Percentiles rank a stretch among this genome's conserved stretches.
Conservation (phyloP, 1,140 invertebrate genomes). For the Camponotus floridanus region DNA sequence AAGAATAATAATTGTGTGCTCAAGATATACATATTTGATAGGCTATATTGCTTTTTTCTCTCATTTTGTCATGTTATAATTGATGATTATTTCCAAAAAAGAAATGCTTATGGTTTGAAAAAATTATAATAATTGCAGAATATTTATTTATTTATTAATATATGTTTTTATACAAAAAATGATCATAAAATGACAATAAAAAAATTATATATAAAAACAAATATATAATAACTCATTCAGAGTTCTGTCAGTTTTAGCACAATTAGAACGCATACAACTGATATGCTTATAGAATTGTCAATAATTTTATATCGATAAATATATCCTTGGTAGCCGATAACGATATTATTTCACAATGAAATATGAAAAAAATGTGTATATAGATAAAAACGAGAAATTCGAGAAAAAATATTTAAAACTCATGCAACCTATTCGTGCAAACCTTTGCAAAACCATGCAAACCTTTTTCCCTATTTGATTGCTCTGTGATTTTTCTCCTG, state of each 20-base stretch:
- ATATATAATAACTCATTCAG: neutral
- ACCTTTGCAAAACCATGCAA: too few relatives aligned
- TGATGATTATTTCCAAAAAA: neutral
- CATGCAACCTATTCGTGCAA: too few relatives aligned
- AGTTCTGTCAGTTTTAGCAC: neutral
- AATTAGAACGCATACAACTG: neutral
- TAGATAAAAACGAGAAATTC: neutral
- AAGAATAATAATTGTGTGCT: neutral
- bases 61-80: neutral
- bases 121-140: neutral
- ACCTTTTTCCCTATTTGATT: too few relatives aligned
- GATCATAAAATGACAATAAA: neutral
- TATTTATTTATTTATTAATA: neutral
- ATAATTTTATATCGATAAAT: constrained; percentile 37
- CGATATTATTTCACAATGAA: neutral
- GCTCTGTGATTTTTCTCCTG: neutral
- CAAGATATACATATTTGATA: neutral
- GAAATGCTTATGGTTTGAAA: neutral
- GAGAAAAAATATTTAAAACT: neutral
- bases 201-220: neutral
- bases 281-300: neutral
- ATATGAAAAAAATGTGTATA: neutral
- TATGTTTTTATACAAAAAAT: neutral
- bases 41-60: neutral
- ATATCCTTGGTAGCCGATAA: constrained; percentile 4